phyloP scores from a whole-genome alignment of 2,113 vertebrate genomes.

The Rhegmatorhina hoffmannsi region DNA sequence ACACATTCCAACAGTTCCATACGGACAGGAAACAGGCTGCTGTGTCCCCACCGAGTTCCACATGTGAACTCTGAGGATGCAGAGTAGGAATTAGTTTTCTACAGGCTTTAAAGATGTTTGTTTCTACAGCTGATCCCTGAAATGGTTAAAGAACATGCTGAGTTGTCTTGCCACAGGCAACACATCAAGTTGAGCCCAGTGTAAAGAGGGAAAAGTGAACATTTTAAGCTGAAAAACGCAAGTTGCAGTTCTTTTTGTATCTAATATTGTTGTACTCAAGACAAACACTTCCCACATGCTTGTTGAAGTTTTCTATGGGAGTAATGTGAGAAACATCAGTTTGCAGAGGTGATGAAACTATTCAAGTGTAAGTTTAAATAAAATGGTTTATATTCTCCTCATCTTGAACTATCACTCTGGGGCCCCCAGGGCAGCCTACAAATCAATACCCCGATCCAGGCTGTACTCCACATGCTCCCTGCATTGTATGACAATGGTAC shows the following conservation, averaged over 20 bases:
- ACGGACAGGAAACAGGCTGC: not conserved
- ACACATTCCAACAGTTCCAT: not conserved
- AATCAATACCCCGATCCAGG: not conserved
- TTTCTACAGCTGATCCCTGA: not conserved
- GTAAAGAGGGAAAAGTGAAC: not conserved
- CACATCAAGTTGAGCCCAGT: not conserved
- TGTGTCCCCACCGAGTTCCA: not conserved
- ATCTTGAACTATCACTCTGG: not conserved
- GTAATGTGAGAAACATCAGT: not conserved
- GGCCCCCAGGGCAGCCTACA: not conserved
- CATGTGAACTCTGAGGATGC: not conserved
- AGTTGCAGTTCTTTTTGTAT: not conserved
- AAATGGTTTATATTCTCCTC: not conserved
- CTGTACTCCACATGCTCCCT: not conserved
- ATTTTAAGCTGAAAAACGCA: not conserved
- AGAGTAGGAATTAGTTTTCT: not conserved
- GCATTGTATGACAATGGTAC: rapidly evolving
- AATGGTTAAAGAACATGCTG: not conserved
- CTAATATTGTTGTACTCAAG: not conserved
- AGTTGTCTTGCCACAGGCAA: not conserved
- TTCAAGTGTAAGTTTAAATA: not conserved
- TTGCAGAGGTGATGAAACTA: not conserved
- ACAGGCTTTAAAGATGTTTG: not conserved
- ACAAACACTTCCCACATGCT: not conserved
- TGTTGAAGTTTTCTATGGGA: not conserved